Evolutionary conservation across 1,140 invertebrate genomes (phyloP).

Genomic region (Pseudomyrmex concolor): DNA sequence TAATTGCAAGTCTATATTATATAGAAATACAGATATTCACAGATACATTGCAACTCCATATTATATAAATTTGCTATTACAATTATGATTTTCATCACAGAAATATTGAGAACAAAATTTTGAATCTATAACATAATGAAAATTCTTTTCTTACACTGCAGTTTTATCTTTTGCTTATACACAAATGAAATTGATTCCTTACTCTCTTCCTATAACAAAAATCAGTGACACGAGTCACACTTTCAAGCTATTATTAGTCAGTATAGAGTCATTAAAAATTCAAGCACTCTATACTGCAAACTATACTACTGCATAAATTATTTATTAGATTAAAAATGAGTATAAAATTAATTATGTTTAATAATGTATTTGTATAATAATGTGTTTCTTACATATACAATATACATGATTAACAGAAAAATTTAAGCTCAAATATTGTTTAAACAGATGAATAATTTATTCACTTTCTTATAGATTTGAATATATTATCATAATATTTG

Average conservation of each 20-base stretch:
- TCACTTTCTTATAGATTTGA: neutral
- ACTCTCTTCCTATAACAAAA: constrained; percentile 31
- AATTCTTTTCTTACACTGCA: constrained; percentile 10
- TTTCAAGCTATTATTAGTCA: neutral
- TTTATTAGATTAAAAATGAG: constrained; percentile 2
- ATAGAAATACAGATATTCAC: neutral
- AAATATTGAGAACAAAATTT: neutral
- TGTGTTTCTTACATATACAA: neutral
- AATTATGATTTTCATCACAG: neutral
- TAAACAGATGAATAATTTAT: neutral
- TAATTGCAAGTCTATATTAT: neutral
- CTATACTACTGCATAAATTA: neutral
- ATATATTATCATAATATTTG: constrained; percentile 23
- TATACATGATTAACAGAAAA: neutral
- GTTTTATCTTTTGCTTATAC: neutral
- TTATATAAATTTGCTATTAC: neutral
- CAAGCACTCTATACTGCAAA: neutral
- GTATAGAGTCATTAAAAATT: constrained; percentile 12
- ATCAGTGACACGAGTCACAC: neutral
- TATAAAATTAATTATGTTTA: neutral
- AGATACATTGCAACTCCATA: neutral
- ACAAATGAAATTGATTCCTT: constrained; percentile 1
- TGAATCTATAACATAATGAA: constrained; percentile 8
- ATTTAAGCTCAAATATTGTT: neutral
- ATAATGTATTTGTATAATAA: constrained; percentile 1